Base-by-base conservation (phyloP, 1,140 invertebrate species). In the Prorops nasuta region DNA sequence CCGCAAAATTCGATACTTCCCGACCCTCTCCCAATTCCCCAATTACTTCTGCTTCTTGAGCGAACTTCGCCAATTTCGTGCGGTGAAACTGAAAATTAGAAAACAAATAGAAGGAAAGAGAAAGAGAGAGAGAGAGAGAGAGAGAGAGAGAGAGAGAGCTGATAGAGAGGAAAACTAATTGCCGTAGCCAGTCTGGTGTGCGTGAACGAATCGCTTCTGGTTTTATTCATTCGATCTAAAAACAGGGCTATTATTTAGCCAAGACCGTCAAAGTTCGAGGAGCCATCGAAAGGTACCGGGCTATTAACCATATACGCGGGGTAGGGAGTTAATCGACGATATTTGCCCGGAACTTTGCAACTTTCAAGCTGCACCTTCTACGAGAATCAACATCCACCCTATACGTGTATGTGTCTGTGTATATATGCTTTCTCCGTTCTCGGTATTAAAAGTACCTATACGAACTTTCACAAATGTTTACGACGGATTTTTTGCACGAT, bases 291-390 rank as follows among this genome's bases (percentile, higher is more conserved):
- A 46, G 17, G 32, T 28, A 41, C 19, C 36, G 12, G 21, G 31
- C 47, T 48, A 38, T 22, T 49, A 54, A 54, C 42, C 14, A 10
- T 35, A 15, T 39, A 51, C 22, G 34, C 40, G 15, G 17, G 24
- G 46, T 38, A 54, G 42, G 37, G 51, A 45, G 55, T 54, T 57
- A 60, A 58, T 54, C 51, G 51, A 21, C 47, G 55, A 54, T 54
- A 60, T 46, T 47, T 54, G 45, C 22, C 41, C 14, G 35, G 54
- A 69, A 69, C 60, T 61, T 51, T 47, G 63, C 53, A 64, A 58
- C 55, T 55, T 62, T 64, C 58, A 42, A 49, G 55, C 62, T 48
- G 34, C 35, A 44, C 43, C 38, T 40, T 40, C 41, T 34, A 41
- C 20, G 42, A 35, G 46, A 49, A 58, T 58, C 54, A 56, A 38